Conservation (phyloP, 37 sponge, comb jelly and placozoan genomes). For the Chondrilla cf. caribensis region DNA sequence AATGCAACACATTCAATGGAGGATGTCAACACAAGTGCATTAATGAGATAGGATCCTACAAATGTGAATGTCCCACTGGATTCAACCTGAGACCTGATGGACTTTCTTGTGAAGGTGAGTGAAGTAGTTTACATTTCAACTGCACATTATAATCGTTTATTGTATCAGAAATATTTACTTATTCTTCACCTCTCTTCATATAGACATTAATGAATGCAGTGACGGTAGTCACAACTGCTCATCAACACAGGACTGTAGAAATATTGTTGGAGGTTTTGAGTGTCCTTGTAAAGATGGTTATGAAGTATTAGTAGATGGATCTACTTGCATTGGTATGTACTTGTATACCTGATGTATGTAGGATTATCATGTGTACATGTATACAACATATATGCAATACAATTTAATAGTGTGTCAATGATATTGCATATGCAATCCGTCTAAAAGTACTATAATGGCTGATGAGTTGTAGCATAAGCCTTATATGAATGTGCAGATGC, state of each 20-base stretch:
- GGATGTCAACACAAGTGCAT: neutral
- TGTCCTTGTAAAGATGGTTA: slow-evolving; percentile 44
- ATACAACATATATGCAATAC: neutral
- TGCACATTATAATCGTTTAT: too few species aligned
- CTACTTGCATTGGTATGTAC: neutral
- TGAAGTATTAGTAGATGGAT: neutral
- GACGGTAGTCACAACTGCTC: slow-evolving; percentile 17
- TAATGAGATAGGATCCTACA: slow-evolving; percentile 6
- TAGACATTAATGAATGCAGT: slow-evolving; percentile 51
- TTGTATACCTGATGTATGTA: neutral
- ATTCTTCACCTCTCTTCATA: too few species aligned
- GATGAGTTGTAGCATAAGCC: neutral
- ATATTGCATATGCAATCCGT: too few species aligned
- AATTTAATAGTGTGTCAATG: too few species aligned
- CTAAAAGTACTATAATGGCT: too few species aligned
- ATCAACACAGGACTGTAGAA: slow-evolving; percentile 13
- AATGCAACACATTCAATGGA: neutral
- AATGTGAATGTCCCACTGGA: neutral
- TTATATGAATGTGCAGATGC: neutral
- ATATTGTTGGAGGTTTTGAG: slow-evolving; percentile 36
- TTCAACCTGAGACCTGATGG: neutral
- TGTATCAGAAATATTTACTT: too few species aligned
- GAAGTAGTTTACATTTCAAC: neutral
- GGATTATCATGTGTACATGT: neutral
- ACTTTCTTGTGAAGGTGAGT: neutral